These are phyloP conservation scores for Harpalus rubripes DNA, from an alignment of 2,888 invertebrate species.

Conservation along the genomic window DNA sequence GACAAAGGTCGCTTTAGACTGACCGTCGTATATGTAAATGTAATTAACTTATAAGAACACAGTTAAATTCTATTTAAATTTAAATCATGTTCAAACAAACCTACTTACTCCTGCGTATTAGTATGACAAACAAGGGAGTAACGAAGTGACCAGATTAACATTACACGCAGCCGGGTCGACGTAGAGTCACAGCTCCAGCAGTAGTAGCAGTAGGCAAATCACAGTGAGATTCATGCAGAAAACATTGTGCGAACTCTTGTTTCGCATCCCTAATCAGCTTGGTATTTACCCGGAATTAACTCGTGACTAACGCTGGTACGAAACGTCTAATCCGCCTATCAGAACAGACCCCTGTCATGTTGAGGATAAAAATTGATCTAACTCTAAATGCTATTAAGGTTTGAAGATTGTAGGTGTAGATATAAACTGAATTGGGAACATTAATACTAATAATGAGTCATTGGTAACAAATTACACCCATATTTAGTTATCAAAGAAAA, in stretches of 20 bases:
- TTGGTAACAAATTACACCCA: too few species aligned
- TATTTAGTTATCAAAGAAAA: too few species aligned
- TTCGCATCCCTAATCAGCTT: conserved; percentile 52
- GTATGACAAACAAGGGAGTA: conserved; percentile 13
- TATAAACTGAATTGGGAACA: too few species aligned
- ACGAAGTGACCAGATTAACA: conserved; percentile 20
- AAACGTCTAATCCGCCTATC: background rate
- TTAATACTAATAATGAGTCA: too few species aligned
- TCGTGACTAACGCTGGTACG: background rate
- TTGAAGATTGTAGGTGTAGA: too few species aligned
- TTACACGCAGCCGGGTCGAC: conserved; percentile 33
- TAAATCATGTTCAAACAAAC: too few species aligned
- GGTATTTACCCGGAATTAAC: conserved; percentile 51
- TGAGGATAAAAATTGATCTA: too few species aligned
- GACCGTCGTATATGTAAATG: too few species aligned
- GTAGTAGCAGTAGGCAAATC: conserved; percentile 10
- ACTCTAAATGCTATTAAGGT: too few species aligned
- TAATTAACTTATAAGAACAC: too few species aligned
- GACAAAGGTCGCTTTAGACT: too few species aligned
- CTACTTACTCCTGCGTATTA: background rate
- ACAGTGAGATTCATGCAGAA: conserved; percentile 35
- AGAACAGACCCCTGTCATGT: background rate
- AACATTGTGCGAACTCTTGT: conserved; percentile 53
- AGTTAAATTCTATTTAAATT: too few species aligned
- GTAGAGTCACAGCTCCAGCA: background rate